These are phyloP conservation scores for Seison nebaliae DNA, from an alignment of 1,140 invertebrate genomes.

Conservation along the genomic window DNA sequence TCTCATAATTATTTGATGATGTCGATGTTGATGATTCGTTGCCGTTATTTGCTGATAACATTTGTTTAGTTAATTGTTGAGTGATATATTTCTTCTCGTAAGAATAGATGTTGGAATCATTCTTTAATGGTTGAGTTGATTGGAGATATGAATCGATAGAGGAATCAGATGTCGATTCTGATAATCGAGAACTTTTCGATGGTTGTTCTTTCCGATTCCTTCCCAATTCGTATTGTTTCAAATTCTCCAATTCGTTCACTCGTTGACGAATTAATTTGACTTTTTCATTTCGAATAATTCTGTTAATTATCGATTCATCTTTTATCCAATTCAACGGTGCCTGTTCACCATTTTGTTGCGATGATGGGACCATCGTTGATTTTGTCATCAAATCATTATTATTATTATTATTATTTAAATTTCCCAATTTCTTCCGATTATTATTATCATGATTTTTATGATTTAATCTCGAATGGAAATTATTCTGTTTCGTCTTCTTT, in stretches of 20 bases:
- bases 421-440: no score
- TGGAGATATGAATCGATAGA: not conserved
- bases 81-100: no score
- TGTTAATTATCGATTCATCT: conserved; percentile 4
- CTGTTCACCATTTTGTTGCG: not conserved
- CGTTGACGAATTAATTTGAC: conserved; percentile 10
- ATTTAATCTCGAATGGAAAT: no score
- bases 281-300: conserved; percentile 10
- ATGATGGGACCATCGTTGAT: not conserved
- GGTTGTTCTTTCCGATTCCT: not conserved
- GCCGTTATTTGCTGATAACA: no score
- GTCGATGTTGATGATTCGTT: no score
- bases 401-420: not conserved
- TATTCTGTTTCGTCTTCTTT: no score
- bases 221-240: conserved; percentile 1
- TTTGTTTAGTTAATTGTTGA: no score
- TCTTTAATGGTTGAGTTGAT: not conserved
- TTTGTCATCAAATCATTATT: not conserved
- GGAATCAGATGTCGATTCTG: not conserved
- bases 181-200: not conserved
- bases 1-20: no score
- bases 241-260: conserved; percentile 7
- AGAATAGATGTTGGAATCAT: no score
- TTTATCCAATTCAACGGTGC: conserved; percentile 3
- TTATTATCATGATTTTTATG: no score